Conservation (phyloP, 2,113 vertebrate species). For the Hirundichthys speculiger region DNA sequence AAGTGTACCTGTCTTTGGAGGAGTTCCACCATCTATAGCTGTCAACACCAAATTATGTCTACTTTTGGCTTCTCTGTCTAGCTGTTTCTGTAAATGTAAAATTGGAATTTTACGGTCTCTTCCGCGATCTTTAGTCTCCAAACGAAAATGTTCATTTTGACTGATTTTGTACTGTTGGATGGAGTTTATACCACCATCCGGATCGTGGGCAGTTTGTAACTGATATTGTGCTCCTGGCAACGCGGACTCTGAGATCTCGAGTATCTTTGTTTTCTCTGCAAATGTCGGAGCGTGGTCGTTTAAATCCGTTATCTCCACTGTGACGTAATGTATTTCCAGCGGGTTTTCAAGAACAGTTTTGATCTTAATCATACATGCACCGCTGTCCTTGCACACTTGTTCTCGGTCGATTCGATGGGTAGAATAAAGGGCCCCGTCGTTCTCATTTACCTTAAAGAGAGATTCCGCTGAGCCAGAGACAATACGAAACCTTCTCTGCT, state of each 20-base stretch:
- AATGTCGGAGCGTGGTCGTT: constrained; percentile 83
- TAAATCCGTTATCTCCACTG: constrained; percentile 81
- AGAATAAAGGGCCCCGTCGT: constrained; percentile 63
- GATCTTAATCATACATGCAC: constrained; percentile 64
- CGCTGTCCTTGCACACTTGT: constrained; percentile 55
- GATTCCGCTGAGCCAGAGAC: constrained; percentile 53
- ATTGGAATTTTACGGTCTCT: constrained; percentile 65
- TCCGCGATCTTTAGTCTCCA: constrained; percentile 66
- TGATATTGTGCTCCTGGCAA: constrained; percentile 75
- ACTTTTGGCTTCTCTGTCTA: constrained; percentile 69
- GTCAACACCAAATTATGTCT: constrained; percentile 56
- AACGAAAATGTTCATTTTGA: constrained; percentile 68
- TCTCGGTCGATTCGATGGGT: constrained; percentile 64
- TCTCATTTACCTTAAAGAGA: constrained; percentile 65
- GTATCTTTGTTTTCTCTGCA: constrained; percentile 53
- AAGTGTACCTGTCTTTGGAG: constrained; percentile 59
- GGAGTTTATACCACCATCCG: constrained; percentile 76
- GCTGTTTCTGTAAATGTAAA: constrained; percentile 68
- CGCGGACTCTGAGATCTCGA: constrained; percentile 65
- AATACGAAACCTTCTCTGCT: constrained; percentile 62
- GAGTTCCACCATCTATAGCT: constrained; percentile 75
- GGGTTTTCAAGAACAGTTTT: constrained; percentile 75
- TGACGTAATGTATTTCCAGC: constrained; percentile 83
- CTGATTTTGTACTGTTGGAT: constrained; percentile 76
- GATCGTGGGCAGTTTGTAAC: constrained; percentile 76